Base-by-base conservation (phyloP, 2,113 vertebrate genomes). In the Onychorhynchus coronatus region DNA sequence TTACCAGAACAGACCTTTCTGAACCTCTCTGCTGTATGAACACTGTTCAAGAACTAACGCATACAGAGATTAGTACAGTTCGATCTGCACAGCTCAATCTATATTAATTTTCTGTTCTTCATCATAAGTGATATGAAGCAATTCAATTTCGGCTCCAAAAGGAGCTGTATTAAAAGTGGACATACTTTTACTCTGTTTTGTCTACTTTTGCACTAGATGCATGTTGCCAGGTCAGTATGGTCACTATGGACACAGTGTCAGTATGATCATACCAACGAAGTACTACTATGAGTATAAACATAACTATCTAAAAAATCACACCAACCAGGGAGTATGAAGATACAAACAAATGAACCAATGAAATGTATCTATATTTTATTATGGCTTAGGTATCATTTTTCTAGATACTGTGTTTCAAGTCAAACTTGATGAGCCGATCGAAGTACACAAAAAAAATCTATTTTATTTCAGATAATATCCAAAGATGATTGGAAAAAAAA, bases 401-500 rank as follows among this genome's bases (percentile, higher is more conserved):
- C 65, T 59, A 74, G 39, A 63, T 74, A 93, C 3, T 5, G 5
- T 83, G 14, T 33, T 77, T 55, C 33, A 62, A 76, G n/a, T 62
- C 39, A 83, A 83, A 85, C 6, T 73, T 37, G 33, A 78, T 41
- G 16, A 88, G 41, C 4, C 55, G 31, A 93, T 58, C 52, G 75
- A 85, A 93, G 87, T 87, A 95, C 58, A 87, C 47, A 59, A 66
- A 84, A 59, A 59, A 74, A 65, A 85, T 72, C 49, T 62, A 22
- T 84, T 80, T 92, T 66, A 59, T 68, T 93, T 92, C 49, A 70
- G 49, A 41, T 91, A 74, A 52, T 67, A 95, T 25, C 49, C 53
- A 65, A 91, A 87, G 49, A 56, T 37, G 44, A 89, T 14, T 83
- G 7, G 25, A 66, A 89, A 74, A 81, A 86, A 88, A 94, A 93